A percentile compares a stretch with the other conserved stretches of the same genome.
phyloP scores from a whole-genome alignment of 37 sponge, comb jelly and placozoan species.

The Amphimedon queenslandica region DNA sequence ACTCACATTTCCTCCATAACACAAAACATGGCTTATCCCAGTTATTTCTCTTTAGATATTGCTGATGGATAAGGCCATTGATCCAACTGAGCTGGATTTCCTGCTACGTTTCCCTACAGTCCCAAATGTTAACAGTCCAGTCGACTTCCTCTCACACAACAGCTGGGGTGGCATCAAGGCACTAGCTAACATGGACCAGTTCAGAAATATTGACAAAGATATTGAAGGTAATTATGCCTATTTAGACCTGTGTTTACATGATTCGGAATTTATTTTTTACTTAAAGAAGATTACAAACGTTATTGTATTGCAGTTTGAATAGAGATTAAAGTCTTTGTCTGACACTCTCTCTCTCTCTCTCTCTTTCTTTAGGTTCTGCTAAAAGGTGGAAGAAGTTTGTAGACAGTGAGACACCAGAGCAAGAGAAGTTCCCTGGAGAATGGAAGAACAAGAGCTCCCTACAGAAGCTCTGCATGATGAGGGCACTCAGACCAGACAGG shows the following conservation, averaged over 20 bases:
- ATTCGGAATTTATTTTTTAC: neutral
- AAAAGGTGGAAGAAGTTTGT: constrained; percentile 99
- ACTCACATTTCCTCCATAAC: neutral
- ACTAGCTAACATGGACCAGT: constrained; percentile 94
- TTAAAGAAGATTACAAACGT: no score
- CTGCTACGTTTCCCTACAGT: constrained; percentile 87
- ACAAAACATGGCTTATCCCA: no score
- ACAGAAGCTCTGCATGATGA: constrained; percentile 98
- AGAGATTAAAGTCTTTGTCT: no score
- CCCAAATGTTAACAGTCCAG: constrained; percentile 91
- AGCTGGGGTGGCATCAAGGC: constrained; percentile 98
- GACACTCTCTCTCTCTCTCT: no score
- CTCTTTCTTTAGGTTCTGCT: constrained; percentile 75
- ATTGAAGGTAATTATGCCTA: constrained; percentile 53
- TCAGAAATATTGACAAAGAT: constrained; percentile 94
- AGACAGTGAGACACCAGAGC: constrained; percentile 97
- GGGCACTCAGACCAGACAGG: constrained; percentile 95
- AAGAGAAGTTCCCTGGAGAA: constrained; percentile 98
- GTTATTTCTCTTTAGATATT: constrained; percentile 67
- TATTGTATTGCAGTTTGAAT: no score
- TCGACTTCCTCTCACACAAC: constrained; percentile 90
- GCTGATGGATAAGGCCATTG: constrained; percentile 85
- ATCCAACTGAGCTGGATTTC: constrained; percentile 93
- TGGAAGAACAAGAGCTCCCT: constrained; percentile 98
- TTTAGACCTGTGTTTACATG: neutral